phyloP scores from a whole-genome alignment of 1,140 invertebrate genomes.

The Epicauta chinensis region DNA sequence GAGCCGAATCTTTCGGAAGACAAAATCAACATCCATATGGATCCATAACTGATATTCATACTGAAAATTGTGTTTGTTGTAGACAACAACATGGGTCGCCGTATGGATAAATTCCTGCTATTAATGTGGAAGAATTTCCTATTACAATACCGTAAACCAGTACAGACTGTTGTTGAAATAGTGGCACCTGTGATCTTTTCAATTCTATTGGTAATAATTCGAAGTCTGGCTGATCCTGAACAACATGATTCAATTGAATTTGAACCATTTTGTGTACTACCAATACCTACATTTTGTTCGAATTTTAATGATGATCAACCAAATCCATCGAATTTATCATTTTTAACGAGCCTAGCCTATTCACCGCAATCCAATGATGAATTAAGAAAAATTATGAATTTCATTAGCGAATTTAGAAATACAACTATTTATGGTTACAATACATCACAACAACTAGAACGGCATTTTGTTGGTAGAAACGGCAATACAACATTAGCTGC shows the following conservation, averaged over 20 bases:
- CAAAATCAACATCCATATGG: no score
- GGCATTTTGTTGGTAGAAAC: conserved; percentile 40
- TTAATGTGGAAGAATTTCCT: conserved; percentile 83
- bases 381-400: conserved; percentile 11
- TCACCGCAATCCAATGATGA: conserved; percentile 8
- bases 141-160: conserved; percentile 65
- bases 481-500: conserved; percentile 42
- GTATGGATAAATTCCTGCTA: conserved; percentile 55
- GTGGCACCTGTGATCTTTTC: conserved; percentile 62
- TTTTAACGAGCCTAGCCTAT: neutral
- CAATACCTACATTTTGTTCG: neutral
- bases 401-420: neutral
- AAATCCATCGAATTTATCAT: neutral
- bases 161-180: conserved; percentile 66
- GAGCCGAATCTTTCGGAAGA: no score
- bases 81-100: conserved; percentile 28
- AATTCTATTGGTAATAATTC: conserved; percentile 58
- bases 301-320: neutral
- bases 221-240: conserved; percentile 47
- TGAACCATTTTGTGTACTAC: conserved; percentile 32
- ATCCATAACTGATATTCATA: no score
- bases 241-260: conserved; percentile 25
- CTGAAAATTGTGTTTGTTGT: no score
- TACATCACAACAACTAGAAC: conserved; percentile 41
- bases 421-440: conserved; percentile 19